These are phyloP conservation scores for Silurus glanis DNA, from an alignment of 2,113 vertebrate genomes.

Conservation along the genomic window DNA sequence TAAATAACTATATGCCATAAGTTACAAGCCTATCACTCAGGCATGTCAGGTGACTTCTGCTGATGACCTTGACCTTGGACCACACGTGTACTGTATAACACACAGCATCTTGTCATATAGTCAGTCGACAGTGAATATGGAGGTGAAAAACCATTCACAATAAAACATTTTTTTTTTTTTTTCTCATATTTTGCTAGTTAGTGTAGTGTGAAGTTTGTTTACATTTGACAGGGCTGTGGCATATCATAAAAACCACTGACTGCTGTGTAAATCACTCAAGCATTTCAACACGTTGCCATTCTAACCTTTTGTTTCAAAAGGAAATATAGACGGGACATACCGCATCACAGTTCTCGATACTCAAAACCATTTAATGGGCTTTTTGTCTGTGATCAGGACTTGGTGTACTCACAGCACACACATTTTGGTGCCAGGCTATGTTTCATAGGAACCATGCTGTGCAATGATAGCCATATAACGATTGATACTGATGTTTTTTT, in stretches of 20 bases:
- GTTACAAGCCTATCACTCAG: not conserved
- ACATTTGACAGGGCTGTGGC: not conserved
- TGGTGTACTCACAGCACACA: not conserved
- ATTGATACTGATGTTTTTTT: conserved; percentile 52
- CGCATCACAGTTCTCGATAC: not conserved
- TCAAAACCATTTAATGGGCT: not conserved
- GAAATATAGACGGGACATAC: not conserved
- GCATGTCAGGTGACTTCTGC: not conserved
- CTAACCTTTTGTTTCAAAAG: not conserved
- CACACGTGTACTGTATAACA: not conserved
- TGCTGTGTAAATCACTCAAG: not conserved
- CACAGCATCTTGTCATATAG: not conserved
- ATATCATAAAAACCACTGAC: not conserved
- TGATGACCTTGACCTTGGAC: not conserved
- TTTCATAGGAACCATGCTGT: not conserved
- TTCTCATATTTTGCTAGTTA: not conserved
- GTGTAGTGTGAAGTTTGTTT: not conserved
- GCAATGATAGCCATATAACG: not conserved
- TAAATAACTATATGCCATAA: not conserved
- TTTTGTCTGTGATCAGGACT: not conserved
- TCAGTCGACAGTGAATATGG: not conserved
- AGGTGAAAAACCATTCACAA: not conserved
- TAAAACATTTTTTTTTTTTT: not conserved
- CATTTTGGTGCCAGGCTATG: conserved; percentile 8
- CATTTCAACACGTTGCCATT: not conserved